A percentile compares a stretch with the other conserved stretches of the same genome.
phyloP scores from a whole-genome alignment of 2,888 invertebrate species.

The Artemia sp. region DNA sequence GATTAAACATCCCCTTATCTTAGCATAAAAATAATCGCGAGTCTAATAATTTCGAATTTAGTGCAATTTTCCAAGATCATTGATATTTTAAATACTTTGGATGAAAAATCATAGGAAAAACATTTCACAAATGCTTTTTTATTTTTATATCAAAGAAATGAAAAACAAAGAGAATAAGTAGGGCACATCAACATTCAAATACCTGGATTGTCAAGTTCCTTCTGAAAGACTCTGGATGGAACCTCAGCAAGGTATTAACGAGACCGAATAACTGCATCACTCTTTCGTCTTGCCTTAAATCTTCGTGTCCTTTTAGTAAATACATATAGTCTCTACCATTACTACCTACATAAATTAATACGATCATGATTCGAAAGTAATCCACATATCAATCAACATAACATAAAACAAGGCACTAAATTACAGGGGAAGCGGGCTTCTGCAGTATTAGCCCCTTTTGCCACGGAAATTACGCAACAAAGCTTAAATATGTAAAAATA shows the following conservation, averaged over 20 bases:
- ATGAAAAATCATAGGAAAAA: background rate
- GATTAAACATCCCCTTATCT: too few relatives aligned
- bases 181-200: constrained; percentile 15
- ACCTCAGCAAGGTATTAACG: constrained; percentile 82
- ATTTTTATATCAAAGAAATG: constrained; percentile 9
- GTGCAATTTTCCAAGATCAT: too few relatives aligned
- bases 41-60: too few relatives aligned
- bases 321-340: constrained; percentile 98
- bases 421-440: too few relatives aligned
- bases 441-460: too few relatives aligned
- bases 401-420: too few relatives aligned
- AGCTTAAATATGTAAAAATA: too few relatives aligned
- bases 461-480: too few relatives aligned
- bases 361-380: too few relatives aligned
- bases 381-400: too few relatives aligned
- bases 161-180: background rate
- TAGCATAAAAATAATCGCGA: too few relatives aligned
- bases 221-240: constrained; percentile 87
- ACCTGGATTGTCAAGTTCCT: constrained; percentile 53
- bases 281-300: constrained; percentile 91
- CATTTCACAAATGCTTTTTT: background rate
- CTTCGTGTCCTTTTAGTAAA: constrained; percentile 95
- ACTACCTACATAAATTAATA: constrained; percentile 45
- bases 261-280: constrained; percentile 93
- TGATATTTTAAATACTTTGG: background rate